phyloP scores from a whole-genome alignment of 2,113 vertebrate species.

The Macroglossus sobrinus region DNA sequence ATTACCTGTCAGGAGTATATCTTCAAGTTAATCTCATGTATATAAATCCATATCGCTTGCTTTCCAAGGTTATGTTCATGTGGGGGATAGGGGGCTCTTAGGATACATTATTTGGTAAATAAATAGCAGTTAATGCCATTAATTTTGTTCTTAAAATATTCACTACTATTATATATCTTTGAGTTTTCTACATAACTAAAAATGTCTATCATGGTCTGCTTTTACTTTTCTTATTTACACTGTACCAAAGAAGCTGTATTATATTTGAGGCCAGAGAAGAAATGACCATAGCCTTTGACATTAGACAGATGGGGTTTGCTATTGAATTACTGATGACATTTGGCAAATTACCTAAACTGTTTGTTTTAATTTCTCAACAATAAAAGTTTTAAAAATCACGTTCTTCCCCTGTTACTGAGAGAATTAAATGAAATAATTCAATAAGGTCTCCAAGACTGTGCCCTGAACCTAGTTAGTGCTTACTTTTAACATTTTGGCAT shows the following conservation, averaged over 20 bases:
- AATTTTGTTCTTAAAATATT: neutral
- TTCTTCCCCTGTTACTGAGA: neutral
- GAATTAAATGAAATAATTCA: constrained; percentile 2
- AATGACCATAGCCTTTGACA: neutral
- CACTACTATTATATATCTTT: neutral
- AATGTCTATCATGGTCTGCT: neutral
- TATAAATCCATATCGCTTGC: neutral
- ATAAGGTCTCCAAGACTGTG: neutral
- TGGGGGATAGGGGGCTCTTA: neutral
- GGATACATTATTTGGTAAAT: neutral
- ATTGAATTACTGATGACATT: neutral
- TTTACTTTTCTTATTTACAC: neutral
- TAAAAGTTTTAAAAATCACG: neutral
- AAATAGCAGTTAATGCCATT: neutral
- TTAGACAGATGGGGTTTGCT: neutral
- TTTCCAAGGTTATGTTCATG: neutral
- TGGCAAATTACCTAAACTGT: neutral
- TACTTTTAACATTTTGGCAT: neutral
- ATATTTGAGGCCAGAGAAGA: neutral
- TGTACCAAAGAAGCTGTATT: neutral
- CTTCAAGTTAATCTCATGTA: neutral
- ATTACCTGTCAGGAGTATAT: neutral
- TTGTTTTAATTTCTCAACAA: neutral
- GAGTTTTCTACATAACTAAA: neutral
- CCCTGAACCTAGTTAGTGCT: neutral